Evolutionary conservation across 2,888 invertebrate species (phyloP), one percentile per base, ranked within the genome.

Genomic region (Xestoiulus laeticollis): DNA sequence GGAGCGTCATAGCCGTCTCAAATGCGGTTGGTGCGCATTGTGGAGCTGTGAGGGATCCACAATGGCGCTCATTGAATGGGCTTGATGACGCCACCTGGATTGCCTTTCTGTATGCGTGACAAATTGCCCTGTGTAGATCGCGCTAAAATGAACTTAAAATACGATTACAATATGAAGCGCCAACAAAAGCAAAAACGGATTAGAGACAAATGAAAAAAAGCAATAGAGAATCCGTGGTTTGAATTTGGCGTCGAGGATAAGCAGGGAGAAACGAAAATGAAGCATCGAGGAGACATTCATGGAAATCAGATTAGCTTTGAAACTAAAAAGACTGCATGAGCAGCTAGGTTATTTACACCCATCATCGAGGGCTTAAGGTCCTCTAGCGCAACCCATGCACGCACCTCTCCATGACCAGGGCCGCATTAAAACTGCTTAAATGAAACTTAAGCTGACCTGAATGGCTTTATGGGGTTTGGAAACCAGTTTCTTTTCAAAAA

Each of bases 51-150:
- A 78, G 78, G 30, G 38, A 0, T 3, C 86, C 53, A 83, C 82
- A 87, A 83, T 22, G 33, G 26, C 26, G 82, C 5, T 38, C 32
- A 87, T 38, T 87, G 87, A 87, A 87, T 44, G 1, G 83, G 22
- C 16, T 84, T 48, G 87, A 82, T 84, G 48, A 87, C 87, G 87
- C 87, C 87, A 87, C 87, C 87, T 87, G 87, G 87, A 87, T 87
- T 43, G 87, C 83, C 32, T 87, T 87, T 87, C 84, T 53, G 48
- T 86, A 26, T 43, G 84, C 59, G 84, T 88, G 88, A 88, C 88
- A 88, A 88, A 88, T 88, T 88, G 86, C 88, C 85, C 43, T 78
- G 84, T 88, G 88, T 88, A 88, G 85, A 88, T 88, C 88, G 85
- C 86, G 86, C 86, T 85, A 88, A 88, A 88, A 88, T 88, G 87